Evolutionary conservation across 2,888 invertebrate genomes (phyloP), one percentile per base, ranked within the genome.

Genomic region (Chromoteleia sp.): DNA sequence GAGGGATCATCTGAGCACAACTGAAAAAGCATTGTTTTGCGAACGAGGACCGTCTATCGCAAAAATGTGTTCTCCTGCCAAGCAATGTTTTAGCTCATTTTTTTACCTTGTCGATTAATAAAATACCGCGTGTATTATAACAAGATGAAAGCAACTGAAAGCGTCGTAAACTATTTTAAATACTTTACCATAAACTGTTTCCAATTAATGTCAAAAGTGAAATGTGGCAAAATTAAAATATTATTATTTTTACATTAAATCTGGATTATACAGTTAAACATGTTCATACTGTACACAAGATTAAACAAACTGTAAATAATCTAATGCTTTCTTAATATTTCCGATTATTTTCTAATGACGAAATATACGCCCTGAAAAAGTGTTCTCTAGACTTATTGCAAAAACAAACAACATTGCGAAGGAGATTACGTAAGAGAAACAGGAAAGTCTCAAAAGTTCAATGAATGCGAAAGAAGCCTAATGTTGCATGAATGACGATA

Each of bases 401-500:
- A 39, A 79, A 73, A 67, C 73, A 79, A 74, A 79, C 19, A 71
- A 65, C 19, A 29, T 19, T 19, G 30, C 54, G 65, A 63, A 59
- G 45, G 67, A 80, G 61, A 80, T 80, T 74, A 63, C 50, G 19
- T 2, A 68, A 48, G 56, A 36, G 63, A 63, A 63, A 43, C 29
- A 21, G 14, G 29, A 61, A 86, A 87, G 85, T 84, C 85, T 85
- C 78, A 83, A 85, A 84, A 85, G 85, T 81, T 84, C 85, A 85
- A 88, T 90, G 88, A 91, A 91, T 91, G 91, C 89, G 87, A 87
- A 84, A 82, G 83, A 87, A 88, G 89, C 87, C 88, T 91, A 91
- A 91, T 91, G 91, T 91, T 91, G 90, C 90, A 91, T 91, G 90
- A 91, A 90, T 87, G 88, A 88, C 89, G 91, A 91, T 91, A 91